Conservation (phyloP, 1,140 invertebrate species). For the Achatina immaculata region DNA sequence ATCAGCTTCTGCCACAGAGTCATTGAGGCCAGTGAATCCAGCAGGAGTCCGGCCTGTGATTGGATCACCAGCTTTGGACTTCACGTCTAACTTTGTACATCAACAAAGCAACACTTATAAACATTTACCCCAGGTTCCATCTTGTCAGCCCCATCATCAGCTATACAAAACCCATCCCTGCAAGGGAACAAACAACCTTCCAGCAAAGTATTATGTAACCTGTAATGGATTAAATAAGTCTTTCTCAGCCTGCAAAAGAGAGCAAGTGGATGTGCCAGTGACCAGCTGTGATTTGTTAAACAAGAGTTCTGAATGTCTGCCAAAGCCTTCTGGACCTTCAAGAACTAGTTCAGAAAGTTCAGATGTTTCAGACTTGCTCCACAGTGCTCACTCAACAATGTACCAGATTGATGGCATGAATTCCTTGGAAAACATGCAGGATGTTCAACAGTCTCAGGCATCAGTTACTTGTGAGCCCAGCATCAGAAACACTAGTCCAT, state of each 20-base stretch:
- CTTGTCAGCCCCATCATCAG: not conserved
- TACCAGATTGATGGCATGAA: constrained; percentile 15
- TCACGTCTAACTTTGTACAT: not conserved
- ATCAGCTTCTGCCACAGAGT: constrained; percentile 11
- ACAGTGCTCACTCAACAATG: constrained; percentile 35
- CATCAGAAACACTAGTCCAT: not conserved
- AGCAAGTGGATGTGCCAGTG: not conserved
- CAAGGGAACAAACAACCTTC: not conserved
- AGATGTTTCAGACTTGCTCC: constrained; percentile 30
- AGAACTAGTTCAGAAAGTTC: constrained; percentile 8
- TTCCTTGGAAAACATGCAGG: not conserved
- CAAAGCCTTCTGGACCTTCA: not conserved
- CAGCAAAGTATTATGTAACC: not conserved
- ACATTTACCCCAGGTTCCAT: not conserved
- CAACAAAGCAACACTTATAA: not conserved
- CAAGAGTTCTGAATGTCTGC: not conserved
- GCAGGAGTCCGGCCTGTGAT: not conserved
- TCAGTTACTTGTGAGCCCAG: not conserved
- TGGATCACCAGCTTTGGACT: not conserved
- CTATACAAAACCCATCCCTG: not conserved
- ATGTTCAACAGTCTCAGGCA: constrained; percentile 3
- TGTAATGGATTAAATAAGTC: not conserved
- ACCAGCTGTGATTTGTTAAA: constrained; percentile 1
- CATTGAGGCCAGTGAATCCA: constrained; percentile 25
- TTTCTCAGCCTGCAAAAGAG: constrained; percentile 13